Conservation (phyloP, 23 tunicate species). For the Oikopleura vanhoeffeni region DNA sequence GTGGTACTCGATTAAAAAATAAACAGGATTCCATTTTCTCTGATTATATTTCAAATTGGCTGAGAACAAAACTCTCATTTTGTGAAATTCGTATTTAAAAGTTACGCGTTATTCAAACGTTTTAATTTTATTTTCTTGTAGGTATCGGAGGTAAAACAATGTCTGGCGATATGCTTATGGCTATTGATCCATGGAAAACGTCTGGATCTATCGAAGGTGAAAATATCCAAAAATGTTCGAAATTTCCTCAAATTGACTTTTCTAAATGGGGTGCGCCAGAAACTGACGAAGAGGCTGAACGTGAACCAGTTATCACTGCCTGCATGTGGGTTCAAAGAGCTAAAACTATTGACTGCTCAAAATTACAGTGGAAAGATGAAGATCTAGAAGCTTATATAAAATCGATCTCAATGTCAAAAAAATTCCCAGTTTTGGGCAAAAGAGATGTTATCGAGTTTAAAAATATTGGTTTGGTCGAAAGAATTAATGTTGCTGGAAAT, state of each 20-base stretch:
- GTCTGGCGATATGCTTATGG: not conserved
- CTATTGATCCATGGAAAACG: not conserved
- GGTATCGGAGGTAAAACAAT: not conserved
- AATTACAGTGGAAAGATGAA: not conserved
- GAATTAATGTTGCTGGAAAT: not conserved
- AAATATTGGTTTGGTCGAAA: not conserved
- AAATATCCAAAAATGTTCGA: not conserved
- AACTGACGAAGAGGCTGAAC: not conserved
- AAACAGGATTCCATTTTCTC: too few species aligned
- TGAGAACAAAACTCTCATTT: too few species aligned
- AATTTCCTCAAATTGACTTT: not conserved
- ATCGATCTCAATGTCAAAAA: not conserved
- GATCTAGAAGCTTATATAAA: not conserved
- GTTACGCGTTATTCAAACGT: too few species aligned
- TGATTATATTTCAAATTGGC: too few species aligned
- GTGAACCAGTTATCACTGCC: not conserved
- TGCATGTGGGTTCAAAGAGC: not conserved
- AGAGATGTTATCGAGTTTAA: not conserved
- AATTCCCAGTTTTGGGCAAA: not conserved
- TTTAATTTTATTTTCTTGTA: too few species aligned
- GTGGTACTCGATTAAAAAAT: too few species aligned
- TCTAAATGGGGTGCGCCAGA: not conserved
- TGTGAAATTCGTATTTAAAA: too few species aligned
- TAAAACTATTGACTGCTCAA: not conserved
- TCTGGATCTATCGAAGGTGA: not conserved